A percentile compares a stretch with the other conserved stretches of the same genome.
phyloP scores from a whole-genome alignment of 2,113 vertebrate species.

The Stomatorhinus ivindoensis region DNA sequence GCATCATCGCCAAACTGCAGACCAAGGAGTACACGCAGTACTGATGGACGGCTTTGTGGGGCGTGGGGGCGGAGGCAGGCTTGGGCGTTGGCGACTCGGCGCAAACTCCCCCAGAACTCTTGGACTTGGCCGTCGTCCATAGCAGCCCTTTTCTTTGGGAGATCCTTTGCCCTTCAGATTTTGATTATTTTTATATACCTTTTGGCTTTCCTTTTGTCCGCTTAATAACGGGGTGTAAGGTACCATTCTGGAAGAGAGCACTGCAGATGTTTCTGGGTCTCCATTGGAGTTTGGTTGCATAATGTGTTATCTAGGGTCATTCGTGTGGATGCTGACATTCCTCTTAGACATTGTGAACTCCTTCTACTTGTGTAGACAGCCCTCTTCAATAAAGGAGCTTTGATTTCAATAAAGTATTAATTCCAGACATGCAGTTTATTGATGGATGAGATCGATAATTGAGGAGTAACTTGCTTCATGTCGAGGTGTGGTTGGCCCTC shows the following conservation, averaged over 20 bases:
- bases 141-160: slow-evolving; percentile 55
- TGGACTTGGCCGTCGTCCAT: slow-evolving; percentile 66
- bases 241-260: slow-evolving; percentile 8
- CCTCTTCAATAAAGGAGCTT: slow-evolving; percentile 83
- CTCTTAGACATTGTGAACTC: slow-evolving; percentile 83
- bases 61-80: not conserved
- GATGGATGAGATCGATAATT: not conserved
- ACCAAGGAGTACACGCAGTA: slow-evolving; percentile 95
- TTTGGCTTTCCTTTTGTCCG: slow-evolving; percentile 65
- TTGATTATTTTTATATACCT: slow-evolving; percentile 72
- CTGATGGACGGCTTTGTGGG: slow-evolving; percentile 55
- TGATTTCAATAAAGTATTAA: slow-evolving; percentile 74
- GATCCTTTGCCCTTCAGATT: slow-evolving; percentile 82
- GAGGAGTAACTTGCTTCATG: not conserved
- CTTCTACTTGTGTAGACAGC: slow-evolving; percentile 78
- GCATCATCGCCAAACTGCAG: slow-evolving; percentile 93
- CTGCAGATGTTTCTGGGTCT: slow-evolving; percentile 28
- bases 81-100: not conserved
- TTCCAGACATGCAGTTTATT: not conserved
- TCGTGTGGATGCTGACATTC: slow-evolving; percentile 83
- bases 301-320: slow-evolving; percentile 58
- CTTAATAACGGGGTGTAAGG: slow-evolving; percentile 72
- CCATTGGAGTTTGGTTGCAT: slow-evolving; percentile 57
- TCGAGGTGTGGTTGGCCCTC: not conserved
- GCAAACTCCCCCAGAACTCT: slow-evolving; percentile 56